Evolutionary conservation across 2,888 invertebrate genomes (phyloP).

Genomic region (Galeruca laticollis): DNA sequence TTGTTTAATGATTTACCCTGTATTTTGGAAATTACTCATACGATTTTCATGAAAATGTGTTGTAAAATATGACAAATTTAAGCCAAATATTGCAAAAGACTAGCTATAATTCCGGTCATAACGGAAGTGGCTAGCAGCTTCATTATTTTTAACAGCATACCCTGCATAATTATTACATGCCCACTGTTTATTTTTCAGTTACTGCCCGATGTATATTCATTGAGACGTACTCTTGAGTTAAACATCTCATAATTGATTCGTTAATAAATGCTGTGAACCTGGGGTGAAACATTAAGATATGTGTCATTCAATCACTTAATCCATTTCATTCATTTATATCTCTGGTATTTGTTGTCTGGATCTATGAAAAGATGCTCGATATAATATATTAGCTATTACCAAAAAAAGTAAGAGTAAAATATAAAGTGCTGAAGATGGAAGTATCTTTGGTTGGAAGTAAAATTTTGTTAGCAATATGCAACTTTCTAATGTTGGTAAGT

Average conservation of each 20-base stretch:
- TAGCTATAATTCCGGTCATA: no score
- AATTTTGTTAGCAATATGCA: conserved; percentile 76
- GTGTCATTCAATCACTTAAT: conserved; percentile 37
- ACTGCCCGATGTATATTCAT: conserved; percentile 3
- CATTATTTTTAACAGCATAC: no score
- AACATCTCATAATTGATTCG: conserved; percentile 34
- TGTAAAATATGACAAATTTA: no score
- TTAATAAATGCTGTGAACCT: conserved; percentile 44
- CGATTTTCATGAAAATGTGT: no score
- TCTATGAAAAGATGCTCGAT: background rate
- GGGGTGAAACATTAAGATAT: conserved; percentile 28
- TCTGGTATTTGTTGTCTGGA: conserved; percentile 37
- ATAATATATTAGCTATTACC: conserved; percentile 33
- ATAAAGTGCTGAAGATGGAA: conserved; percentile 52
- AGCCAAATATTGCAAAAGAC: no score
- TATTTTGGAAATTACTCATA: no score
- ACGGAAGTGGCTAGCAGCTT: background rate
- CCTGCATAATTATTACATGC: no score
- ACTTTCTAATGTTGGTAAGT: conserved; percentile 76
- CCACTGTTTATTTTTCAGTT: background rate
- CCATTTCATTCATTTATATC: conserved; percentile 15
- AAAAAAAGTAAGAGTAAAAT: no score
- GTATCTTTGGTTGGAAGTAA: conserved; percentile 71
- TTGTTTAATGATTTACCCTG: no score
- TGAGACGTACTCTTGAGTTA: conserved; percentile 16